These are phyloP conservation scores for Gymnoscelis rufifasciata DNA, from an alignment of 2,888 invertebrate genomes.

Conservation along the genomic window DNA sequence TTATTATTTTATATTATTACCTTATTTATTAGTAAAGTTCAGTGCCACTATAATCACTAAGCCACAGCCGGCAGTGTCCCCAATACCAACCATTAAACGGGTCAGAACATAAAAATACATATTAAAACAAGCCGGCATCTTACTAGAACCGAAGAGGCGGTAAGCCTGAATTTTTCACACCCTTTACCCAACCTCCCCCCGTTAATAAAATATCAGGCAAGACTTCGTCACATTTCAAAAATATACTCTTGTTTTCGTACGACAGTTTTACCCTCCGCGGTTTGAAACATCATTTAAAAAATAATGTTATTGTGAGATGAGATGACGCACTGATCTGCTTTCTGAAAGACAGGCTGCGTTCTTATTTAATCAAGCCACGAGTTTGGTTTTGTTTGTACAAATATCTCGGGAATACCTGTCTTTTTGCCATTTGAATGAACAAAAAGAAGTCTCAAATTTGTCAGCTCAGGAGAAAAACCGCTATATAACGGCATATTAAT, in stretches of 20 bases:
- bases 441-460: no score
- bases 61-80: background rate
- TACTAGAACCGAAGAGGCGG: constrained; percentile 42
- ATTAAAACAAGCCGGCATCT: constrained; percentile 49
- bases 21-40: no score
- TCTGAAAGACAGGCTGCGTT: background rate
- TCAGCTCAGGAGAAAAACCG: no score
- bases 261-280: background rate
- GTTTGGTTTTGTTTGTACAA: no score
- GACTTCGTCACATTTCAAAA: constrained; percentile 66
- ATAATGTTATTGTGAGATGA: background rate
- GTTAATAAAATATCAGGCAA: constrained; percentile 67
- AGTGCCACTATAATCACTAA: no score
- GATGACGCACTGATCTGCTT: background rate
- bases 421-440: no score
- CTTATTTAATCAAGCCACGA: background rate
- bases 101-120: constrained; percentile 47
- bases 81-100: constrained; percentile 37
- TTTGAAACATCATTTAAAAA: constrained; percentile 1
- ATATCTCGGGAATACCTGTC: no score
- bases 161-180: constrained; percentile 62
- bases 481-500: no score
- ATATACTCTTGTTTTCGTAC: constrained; percentile 27
- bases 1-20: no score
- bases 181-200: constrained; percentile 38